Evolutionary conservation across 2,888 invertebrate genomes (phyloP).

Genomic region (Mantis religiosa): DNA sequence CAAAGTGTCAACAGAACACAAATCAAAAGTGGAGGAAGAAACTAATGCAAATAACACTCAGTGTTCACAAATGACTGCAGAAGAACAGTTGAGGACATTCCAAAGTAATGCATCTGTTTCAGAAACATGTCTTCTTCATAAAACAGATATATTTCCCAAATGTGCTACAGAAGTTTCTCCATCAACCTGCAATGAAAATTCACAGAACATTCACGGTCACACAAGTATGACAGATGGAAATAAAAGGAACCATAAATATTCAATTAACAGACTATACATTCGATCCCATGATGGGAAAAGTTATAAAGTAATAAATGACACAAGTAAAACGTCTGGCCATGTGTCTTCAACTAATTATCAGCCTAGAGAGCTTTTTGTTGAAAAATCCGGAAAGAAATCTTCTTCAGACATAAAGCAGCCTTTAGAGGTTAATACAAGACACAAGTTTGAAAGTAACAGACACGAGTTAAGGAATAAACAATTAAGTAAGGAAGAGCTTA

Average conservation of each 20-base stretch:
- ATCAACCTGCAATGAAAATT: neutral
- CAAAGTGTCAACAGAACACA: neutral
- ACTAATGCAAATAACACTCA: neutral
- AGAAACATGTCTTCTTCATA: neutral
- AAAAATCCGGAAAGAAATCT: neutral
- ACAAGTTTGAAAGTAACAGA: neutral
- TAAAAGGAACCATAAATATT: neutral
- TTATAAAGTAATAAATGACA: neutral
- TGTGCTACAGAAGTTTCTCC: too few relatives aligned
- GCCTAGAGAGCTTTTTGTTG: neutral
- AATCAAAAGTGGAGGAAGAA: neutral
- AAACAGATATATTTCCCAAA: neutral
- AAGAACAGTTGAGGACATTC: slow-evolving; percentile 17
- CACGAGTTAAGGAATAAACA: neutral
- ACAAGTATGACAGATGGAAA: neutral
- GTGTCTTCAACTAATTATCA: neutral
- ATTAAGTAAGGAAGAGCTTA: too few relatives aligned
- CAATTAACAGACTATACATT: neutral
- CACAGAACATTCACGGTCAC: neutral
- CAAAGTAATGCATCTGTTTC: slow-evolving; percentile 22
- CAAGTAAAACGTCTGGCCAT: neutral
- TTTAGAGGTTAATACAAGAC: neutral
- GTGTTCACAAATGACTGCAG: neutral
- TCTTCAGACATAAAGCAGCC: neutral
- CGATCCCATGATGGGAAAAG: neutral